These are phyloP conservation scores for Lapara coniferarum DNA, from an alignment of 2,888 invertebrate genomes.

Conservation along the genomic window DNA sequence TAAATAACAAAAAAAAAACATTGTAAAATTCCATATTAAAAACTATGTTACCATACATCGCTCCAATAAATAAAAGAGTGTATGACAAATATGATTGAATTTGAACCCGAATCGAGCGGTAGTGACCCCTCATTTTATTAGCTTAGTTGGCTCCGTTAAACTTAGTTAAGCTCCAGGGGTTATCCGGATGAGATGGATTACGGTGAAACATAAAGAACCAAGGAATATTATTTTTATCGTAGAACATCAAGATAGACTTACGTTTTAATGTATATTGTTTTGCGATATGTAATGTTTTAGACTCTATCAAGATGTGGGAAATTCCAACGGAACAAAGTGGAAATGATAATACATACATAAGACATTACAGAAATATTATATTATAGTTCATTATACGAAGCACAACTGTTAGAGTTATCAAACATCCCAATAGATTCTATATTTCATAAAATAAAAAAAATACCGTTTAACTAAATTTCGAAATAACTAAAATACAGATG, in stretches of 20 bases:
- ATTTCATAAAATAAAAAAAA: not conserved
- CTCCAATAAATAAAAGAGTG: slow-evolving; percentile 53
- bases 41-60: slow-evolving; percentile 7
- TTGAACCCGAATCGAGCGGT: slow-evolving; percentile 43
- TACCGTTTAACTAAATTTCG: too few species aligned
- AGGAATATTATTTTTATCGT: not conserved
- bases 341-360: too few species aligned
- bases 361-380: too few species aligned
- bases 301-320: too few species aligned
- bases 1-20: not conserved
- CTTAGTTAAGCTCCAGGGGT: slow-evolving; percentile 57
- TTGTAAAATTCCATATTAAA: not conserved
- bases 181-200: slow-evolving; percentile 45
- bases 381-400: too few species aligned
- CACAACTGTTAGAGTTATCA: too few species aligned
- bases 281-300: too few species aligned
- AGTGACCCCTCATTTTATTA: slow-evolving; percentile 56
- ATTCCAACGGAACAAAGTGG: too few species aligned
- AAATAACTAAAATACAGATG: not conserved
- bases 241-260: too few species aligned
- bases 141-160: slow-evolving; percentile 63
- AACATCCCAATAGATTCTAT: too few species aligned
- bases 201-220: slow-evolving; percentile 34
- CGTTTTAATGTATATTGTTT: too few species aligned
- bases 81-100: slow-evolving; percentile 76